These are phyloP conservation scores for Aphis gossypii DNA, from an alignment of 1,140 invertebrate species.

Conservation along the genomic window DNA sequence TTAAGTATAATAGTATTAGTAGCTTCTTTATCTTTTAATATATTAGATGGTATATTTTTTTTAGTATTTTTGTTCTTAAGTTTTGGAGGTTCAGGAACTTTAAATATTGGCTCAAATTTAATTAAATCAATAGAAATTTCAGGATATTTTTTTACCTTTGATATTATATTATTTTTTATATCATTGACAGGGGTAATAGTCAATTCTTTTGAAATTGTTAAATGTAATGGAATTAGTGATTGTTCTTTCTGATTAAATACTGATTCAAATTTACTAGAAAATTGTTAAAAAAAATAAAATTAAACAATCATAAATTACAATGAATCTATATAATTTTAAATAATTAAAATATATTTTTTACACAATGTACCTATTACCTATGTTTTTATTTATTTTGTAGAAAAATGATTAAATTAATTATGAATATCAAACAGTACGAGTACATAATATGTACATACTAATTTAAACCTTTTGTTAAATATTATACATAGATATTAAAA, in stretches of 20 bases:
- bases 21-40: not conserved
- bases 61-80: not conserved
- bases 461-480: no score
- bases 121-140: not conserved
- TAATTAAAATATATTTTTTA: not conserved
- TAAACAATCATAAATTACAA: not conserved
- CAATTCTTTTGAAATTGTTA: not conserved
- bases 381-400: not conserved
- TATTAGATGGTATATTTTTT: not conserved
- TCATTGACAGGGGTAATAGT: not conserved
- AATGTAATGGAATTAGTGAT: not conserved
- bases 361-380: not conserved
- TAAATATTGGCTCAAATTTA: not conserved
- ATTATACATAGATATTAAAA: no score
- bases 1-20: not conserved
- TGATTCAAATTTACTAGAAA: not conserved
- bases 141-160: not conserved
- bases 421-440: no score
- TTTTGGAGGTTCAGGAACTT: slow-evolving; percentile 10
- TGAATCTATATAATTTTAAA: not conserved
- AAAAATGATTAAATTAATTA: no score
- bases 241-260: not conserved
- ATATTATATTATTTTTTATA: not conserved
- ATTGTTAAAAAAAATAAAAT: not conserved
- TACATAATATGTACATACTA: no score